These are phyloP conservation scores for Drosophila pseudoobscura DNA, from an alignment of 1,140 invertebrate species.

Conservation along the genomic window DNA sequence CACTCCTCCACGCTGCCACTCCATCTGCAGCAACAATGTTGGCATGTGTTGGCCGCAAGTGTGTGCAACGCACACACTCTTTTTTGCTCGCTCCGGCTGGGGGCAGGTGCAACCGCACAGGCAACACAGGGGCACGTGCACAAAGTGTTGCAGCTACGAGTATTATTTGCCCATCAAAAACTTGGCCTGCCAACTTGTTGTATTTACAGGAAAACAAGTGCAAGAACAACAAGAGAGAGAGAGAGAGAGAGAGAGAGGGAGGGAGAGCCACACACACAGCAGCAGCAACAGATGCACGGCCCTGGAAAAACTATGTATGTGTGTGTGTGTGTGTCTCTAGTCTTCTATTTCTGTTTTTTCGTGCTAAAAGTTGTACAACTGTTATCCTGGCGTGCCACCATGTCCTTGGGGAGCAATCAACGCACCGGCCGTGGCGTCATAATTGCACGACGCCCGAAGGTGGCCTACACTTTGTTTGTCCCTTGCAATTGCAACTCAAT, in stretches of 20 bases:
- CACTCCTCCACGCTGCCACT: too few relatives aligned
- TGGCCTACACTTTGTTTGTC: constrained; percentile 49
- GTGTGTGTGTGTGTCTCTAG: too few relatives aligned
- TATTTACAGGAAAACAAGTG: constrained; percentile 57
- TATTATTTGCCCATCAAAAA: constrained; percentile 77
- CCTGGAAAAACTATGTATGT: too few relatives aligned
- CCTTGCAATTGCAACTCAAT: constrained; percentile 75
- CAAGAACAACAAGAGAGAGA: constrained; percentile 15
- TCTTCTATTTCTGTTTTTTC: too few relatives aligned
- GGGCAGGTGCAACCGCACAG: constrained; percentile 32
- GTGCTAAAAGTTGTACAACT: too few relatives aligned
- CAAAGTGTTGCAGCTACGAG: constrained; percentile 57
- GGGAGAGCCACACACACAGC: too few relatives aligned
- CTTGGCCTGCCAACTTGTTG: constrained; percentile 69
- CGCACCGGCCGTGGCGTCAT: constrained; percentile 47
- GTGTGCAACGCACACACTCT: constrained; percentile 33
- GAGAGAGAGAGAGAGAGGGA: too few relatives aligned
- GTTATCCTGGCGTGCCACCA: too few relatives aligned
- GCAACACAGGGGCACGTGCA: constrained; percentile 43
- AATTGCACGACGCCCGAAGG: constrained; percentile 72
- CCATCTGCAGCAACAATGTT: constrained; percentile 30
- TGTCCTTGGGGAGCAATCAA: too few relatives aligned
- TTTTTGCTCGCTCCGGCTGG: constrained; percentile 10
- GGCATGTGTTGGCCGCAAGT: constrained; percentile 36
- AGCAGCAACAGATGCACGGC: too few relatives aligned